A percentile compares a stretch with the other conserved stretches of the same genome.
Conservation (phyloP, 2,888 invertebrate genomes). For the Archips xylosteana region DNA sequence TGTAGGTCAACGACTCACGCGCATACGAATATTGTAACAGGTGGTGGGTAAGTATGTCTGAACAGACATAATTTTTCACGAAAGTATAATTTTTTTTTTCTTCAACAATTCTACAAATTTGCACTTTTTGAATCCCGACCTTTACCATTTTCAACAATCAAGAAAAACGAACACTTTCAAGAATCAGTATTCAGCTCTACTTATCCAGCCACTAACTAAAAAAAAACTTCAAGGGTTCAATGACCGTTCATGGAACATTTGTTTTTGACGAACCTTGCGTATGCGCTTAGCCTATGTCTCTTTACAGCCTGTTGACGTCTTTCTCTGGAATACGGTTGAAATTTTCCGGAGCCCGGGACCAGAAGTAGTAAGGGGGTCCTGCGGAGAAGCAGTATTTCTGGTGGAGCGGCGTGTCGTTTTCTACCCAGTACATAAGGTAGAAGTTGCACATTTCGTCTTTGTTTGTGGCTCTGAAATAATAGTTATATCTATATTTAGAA, state of each 20-base stretch:
- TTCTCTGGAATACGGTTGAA: conserved; percentile 91
- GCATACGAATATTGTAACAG: not conserved
- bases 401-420: conserved; percentile 89
- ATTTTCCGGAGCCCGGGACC: conserved; percentile 87
- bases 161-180: no score
- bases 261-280: not conserved
- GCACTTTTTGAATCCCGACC: no score
- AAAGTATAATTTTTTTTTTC: no score
- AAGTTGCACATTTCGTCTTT: conserved; percentile 98
- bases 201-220: no score
- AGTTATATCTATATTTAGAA: not conserved
- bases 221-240: no score
- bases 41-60: not conserved
- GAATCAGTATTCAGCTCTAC: no score
- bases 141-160: no score
- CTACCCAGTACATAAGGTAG: conserved; percentile 97
- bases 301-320: conserved; percentile 83
- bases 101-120: no score
- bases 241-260: no score
- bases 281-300: conserved; percentile 1
- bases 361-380: conserved; percentile 95
- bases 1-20: not conserved
- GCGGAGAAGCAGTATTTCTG: conserved; percentile 93
- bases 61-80: not conserved
- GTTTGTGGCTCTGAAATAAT: conserved; percentile 89